Percentiles rank a stretch among this genome's conserved stretches.
Evolutionary conservation across 92 coral and sea anemone species (phyloP).

Genomic region (Palythoa grandiflora): DNA sequence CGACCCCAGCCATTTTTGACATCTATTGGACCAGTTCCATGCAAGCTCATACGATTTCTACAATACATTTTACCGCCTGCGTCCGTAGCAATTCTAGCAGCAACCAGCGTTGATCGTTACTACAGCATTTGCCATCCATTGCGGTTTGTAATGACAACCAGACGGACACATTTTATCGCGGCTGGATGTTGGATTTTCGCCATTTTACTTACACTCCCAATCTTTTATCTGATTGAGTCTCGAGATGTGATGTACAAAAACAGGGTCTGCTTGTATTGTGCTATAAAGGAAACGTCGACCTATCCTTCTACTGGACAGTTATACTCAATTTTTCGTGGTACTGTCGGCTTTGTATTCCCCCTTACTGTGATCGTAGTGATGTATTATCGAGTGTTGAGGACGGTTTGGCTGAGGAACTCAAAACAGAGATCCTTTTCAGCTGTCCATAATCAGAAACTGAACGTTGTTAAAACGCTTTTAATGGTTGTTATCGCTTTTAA

Average conservation of each 20-base stretch:
- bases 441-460: slow-evolving; percentile 60
- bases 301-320: slow-evolving; percentile 50
- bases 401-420: slow-evolving; percentile 64
- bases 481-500: slow-evolving; percentile 79
- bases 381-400: slow-evolving; percentile 71
- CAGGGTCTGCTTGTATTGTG: slow-evolving; percentile 58
- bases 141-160: slow-evolving; percentile 58
- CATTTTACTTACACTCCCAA: slow-evolving; percentile 61
- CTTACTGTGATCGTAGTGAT: slow-evolving; percentile 50
- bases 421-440: slow-evolving; percentile 27
- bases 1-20: slow-evolving; percentile 66
- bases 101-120: slow-evolving; percentile 75
- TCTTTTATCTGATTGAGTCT: slow-evolving; percentile 62
- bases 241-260: slow-evolving; percentile 51
- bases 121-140: slow-evolving; percentile 78
- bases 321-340: slow-evolving; percentile 64
- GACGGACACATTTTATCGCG: slow-evolving; percentile 64
- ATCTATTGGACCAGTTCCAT: slow-evolving; percentile 46
- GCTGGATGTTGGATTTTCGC: slow-evolving; percentile 72
- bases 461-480: slow-evolving; percentile 68
- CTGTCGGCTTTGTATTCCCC: slow-evolving; percentile 65
- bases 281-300: slow-evolving; percentile 67
- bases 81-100: slow-evolving; percentile 78
- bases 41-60: slow-evolving; percentile 71
- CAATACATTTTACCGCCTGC: slow-evolving; percentile 85